Base-by-base conservation (phyloP, 2,797 vertebrate species). In the Spea hammondii region DNA sequence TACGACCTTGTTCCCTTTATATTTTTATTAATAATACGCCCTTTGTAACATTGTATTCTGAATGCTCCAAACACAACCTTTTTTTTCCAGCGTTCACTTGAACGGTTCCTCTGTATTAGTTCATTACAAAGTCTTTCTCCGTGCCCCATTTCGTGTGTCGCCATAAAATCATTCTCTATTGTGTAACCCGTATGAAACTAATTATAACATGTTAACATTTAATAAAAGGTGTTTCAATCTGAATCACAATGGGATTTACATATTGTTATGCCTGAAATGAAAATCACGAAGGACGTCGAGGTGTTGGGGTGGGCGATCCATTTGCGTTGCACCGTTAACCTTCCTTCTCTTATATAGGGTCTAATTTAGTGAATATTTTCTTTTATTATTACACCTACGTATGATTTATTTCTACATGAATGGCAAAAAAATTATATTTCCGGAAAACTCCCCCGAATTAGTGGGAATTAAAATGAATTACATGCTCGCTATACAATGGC, bases 401-500 rank as follows among this genome's bases (percentile, higher is more conserved):
- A 76, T 71, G 73, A 59, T 32, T 71, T 32, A 32, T 10, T 62
- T 54, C 17, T 13, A 49, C 69, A 51, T 60, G 47, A 81, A 46
- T 54, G 59, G 72, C 47, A 76, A 67, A 72, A 13, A 67, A 76
- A n/a, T 76, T 10, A 60, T 81, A 14, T 54, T 17, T 8, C 55
- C 54, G 70, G 74, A 73, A 77, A 65, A 47, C 69, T 69, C 53
- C 44, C 44, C 64, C 51, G 50, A 72, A 73, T 73, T 47, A 10
- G 11, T 13, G 54, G 62, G 44, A 46, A 47, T 70, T 68, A 64
- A 70, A 69, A 12, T 55, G 60, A 73, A 78, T 69, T 74, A 45
- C 68, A 72, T 81, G 64, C 74, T 74, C 80, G 45, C 45, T 5
- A 14, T 45, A 82, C 80, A 78, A 82, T 69, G 64, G 17, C 55